A percentile compares a stretch with the other conserved stretches of the same genome.
Conservation (phyloP, 2,113 vertebrate genomes). For the Notothenia coriiceps region DNA sequence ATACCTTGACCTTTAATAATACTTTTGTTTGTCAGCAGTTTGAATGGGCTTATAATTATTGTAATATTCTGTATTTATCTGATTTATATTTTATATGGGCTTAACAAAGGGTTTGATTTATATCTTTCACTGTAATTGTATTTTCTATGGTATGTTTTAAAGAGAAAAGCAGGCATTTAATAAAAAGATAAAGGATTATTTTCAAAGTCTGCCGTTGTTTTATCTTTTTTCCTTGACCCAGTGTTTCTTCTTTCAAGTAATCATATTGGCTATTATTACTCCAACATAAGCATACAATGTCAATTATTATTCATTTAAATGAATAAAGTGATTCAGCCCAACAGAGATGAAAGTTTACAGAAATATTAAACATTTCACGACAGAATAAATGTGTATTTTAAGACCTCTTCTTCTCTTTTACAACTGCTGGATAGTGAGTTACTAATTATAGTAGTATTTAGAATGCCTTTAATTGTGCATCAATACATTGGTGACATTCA, state of each 20-base stretch:
- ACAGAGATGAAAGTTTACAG: not conserved
- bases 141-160: conserved; percentile 73
- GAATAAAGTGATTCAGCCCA: not conserved
- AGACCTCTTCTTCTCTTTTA: not conserved
- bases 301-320: not conserved
- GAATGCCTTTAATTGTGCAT: not conserved
- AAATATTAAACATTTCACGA: not conserved
- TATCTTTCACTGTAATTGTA: conserved; percentile 65
- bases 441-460: not conserved
- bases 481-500: not conserved
- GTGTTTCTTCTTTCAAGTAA: not conserved
- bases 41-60: conserved; percentile 47
- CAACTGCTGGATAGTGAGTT: not conserved
- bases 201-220: not conserved
- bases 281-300: not conserved
- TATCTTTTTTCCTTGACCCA: not conserved
- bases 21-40: conserved; percentile 38
- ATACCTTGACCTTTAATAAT: conserved; percentile 19
- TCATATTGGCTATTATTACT: not conserved
- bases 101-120: conserved; percentile 55
- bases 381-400: not conserved
- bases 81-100: conserved; percentile 53
- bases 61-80: conserved; percentile 65
- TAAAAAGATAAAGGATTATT: conserved; percentile 21
- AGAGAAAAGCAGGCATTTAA: conserved; percentile 54